These are phyloP conservation scores for Suncus etruscus DNA, from an alignment of 2,113 vertebrate genomes.

Conservation along the genomic window DNA sequence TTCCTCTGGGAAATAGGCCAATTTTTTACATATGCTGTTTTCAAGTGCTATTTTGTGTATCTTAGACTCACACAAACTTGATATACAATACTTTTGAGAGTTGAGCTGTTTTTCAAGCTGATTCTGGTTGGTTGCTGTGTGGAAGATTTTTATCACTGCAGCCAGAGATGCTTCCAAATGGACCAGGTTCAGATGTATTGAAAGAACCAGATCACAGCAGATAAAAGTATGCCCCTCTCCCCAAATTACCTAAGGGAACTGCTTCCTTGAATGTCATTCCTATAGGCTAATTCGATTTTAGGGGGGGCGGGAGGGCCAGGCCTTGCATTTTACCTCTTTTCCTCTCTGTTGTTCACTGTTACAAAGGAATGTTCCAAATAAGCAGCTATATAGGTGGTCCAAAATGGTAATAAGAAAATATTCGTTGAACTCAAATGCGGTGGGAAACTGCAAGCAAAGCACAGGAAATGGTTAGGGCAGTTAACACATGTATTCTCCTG, in stretches of 20 bases:
- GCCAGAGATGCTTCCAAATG: background rate
- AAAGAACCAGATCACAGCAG: background rate
- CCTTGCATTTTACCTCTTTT: conserved; percentile 92
- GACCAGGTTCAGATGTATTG: background rate
- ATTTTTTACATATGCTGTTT: background rate
- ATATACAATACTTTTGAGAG: background rate
- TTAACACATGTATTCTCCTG: too few relatives aligned
- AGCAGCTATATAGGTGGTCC: conserved; percentile 98
- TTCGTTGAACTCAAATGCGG: conserved; percentile 98
- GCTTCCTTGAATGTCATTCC: background rate
- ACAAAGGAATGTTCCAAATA: conserved; percentile 98
- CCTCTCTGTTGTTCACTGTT: conserved; percentile 96
- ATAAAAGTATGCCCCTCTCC: background rate
- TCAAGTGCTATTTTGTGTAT: too few relatives aligned
- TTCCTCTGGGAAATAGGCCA: background rate
- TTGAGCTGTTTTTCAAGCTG: background rate
- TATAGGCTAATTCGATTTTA: too few relatives aligned
- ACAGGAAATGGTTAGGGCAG: background rate
- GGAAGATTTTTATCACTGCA: too few relatives aligned
- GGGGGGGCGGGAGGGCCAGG: too few relatives aligned
- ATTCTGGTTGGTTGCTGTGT: too few relatives aligned
- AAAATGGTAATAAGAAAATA: conserved; percentile 96
- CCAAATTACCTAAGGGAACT: background rate
- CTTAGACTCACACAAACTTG: too few relatives aligned
- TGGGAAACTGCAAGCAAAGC: conserved; percentile 92